Percentiles rank a stretch among this genome's conserved stretches.
Conservation (phyloP, 2,888 invertebrate genomes). For the Drosophila aldrichi region DNA sequence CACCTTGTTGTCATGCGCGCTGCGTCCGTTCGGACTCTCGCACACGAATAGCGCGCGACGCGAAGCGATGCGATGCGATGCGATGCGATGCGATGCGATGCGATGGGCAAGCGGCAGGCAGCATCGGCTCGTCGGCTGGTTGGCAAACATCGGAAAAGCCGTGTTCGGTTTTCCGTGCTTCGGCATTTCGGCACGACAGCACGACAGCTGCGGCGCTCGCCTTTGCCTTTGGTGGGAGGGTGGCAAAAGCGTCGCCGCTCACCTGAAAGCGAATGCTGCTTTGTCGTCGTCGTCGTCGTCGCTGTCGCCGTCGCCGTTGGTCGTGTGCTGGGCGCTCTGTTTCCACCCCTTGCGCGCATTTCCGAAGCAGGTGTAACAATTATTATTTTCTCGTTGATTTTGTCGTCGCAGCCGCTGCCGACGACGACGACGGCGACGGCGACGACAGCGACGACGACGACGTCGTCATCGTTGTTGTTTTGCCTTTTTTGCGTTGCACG, state of each 20-base stretch:
- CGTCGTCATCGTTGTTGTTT: constrained; percentile 46
- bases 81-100: constrained; percentile 3
- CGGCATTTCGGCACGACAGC: constrained; percentile 47
- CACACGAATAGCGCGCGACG: constrained; percentile 21
- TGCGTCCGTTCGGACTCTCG: constrained; percentile 66
- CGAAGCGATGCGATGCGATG: constrained; percentile 8
- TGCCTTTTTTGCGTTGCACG: constrained; percentile 54
- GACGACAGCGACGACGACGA: constrained; percentile 42
- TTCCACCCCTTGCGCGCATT: constrained; percentile 65
- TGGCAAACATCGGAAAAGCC: constrained; percentile 26
- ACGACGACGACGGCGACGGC: constrained; percentile 38
- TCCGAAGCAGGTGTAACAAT: constrained; percentile 84
- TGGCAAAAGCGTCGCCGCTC: constrained; percentile 58
- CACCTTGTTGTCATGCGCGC: constrained; percentile 80
- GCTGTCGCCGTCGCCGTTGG: constrained; percentile 41
- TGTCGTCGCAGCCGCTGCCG: constrained; percentile 63
- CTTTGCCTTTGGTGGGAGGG: constrained; percentile 50
- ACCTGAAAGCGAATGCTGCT: constrained; percentile 65
- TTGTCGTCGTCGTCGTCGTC: constrained; percentile 37
- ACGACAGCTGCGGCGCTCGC: constrained; percentile 1
- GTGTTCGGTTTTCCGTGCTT: constrained; percentile 60
- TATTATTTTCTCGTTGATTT: constrained; percentile 83
- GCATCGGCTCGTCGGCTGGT: constrained; percentile 46
- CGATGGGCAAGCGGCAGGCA: constrained; percentile 28
- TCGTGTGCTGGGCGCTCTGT: constrained; percentile 51